Evolutionary conservation across 1,140 invertebrate species (phyloP).

Genomic region (Aphidius ervi): DNA sequence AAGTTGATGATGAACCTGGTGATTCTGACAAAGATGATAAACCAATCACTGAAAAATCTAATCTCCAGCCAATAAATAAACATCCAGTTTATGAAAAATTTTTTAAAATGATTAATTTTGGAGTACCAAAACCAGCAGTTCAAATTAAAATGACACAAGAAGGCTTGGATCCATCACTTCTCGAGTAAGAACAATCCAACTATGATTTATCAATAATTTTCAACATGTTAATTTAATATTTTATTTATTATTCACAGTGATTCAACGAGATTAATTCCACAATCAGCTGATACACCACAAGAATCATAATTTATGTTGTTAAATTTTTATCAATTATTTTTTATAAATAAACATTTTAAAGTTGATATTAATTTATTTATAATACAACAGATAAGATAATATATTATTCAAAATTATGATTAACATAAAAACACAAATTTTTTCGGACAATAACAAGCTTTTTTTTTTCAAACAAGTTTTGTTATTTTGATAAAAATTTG

Average conservation of each 20-base stretch:
- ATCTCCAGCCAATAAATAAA: conserved; percentile 40
- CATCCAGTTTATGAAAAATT: conserved; percentile 73
- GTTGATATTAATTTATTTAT: too few species aligned
- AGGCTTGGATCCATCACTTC: conserved; percentile 70
- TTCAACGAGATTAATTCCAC: conserved; percentile 30
- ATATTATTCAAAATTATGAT: too few species aligned
- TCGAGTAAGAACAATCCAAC: conserved; percentile 61
- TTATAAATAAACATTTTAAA: too few species aligned
- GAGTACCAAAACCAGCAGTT: conserved; percentile 73
- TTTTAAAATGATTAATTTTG: conserved; percentile 85
- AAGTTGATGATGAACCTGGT: conserved; percentile 27
- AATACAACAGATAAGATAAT: too few species aligned
- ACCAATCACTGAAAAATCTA: conserved; percentile 23
- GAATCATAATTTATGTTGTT: conserved; percentile 1
- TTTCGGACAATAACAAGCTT: too few species aligned
- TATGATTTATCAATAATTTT: not conserved
- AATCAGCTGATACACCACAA: conserved; percentile 16
- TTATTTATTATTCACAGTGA: conserved; percentile 23
- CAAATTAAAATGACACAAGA: conserved; percentile 79
- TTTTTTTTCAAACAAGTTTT: conserved; percentile 75
- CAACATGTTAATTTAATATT: not conserved
- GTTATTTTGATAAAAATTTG: conserved; percentile 99
- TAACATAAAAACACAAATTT: too few species aligned
- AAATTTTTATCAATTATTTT: conserved; percentile 70
- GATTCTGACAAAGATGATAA: conserved; percentile 29